Conservation (phyloP, 2,797 vertebrate species). For the Lithobates sylvaticus region DNA sequence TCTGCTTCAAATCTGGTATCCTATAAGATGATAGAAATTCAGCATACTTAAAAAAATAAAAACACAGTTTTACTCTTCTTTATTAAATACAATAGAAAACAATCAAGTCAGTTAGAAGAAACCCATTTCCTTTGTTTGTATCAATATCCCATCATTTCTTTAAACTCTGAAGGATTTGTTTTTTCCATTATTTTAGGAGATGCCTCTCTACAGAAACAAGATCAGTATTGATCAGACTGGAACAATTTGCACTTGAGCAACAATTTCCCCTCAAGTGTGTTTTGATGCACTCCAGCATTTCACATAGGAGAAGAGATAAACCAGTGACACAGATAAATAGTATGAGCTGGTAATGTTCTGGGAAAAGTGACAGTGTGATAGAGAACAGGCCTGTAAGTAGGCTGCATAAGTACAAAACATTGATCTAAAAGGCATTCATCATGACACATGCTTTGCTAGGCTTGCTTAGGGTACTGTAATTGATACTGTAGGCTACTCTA, state of each 20-base stretch:
- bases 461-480: constrained; percentile 37
- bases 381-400: constrained; percentile 33
- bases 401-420: constrained; percentile 36
- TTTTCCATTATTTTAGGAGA: constrained; percentile 54
- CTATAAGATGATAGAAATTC: not conserved
- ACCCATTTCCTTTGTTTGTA: constrained; percentile 3
- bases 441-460: constrained; percentile 14
- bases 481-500: constrained; percentile 47
- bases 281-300: constrained; percentile 44
- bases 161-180: constrained; percentile 44
- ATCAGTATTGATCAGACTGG: constrained; percentile 57
- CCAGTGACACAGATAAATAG: constrained; percentile 1
- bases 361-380: constrained; percentile 33
- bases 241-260: constrained; percentile 63
- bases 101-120: constrained; percentile 1
- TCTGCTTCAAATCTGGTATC: not conserved
- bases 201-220: constrained; percentile 47
- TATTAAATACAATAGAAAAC: not conserved
- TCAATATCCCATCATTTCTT: constrained; percentile 43
- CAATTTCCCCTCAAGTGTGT: constrained; percentile 45
- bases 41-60: not conserved
- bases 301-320: constrained; percentile 21
- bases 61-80: not conserved
- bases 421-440: constrained; percentile 57
- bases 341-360: constrained; percentile 29